These are phyloP conservation scores for Bambusicola thoracicus DNA, from an alignment of 2,113 vertebrate genomes.

Conservation along the genomic window DNA sequence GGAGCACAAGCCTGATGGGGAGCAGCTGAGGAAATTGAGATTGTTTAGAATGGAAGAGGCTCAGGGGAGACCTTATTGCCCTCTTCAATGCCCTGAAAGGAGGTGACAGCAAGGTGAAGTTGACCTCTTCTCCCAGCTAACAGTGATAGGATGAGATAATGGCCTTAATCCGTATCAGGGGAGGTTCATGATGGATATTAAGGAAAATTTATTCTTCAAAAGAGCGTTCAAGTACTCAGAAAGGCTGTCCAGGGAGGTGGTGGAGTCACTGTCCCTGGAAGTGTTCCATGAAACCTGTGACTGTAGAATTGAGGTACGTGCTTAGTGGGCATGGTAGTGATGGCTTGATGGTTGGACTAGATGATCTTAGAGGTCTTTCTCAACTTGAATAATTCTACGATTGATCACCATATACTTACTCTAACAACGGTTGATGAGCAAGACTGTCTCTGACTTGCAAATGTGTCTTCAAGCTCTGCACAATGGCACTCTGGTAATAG, in stretches of 20 bases:
- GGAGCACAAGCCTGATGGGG: background rate
- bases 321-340: background rate
- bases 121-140: no score
- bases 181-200: background rate
- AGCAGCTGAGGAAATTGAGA: background rate
- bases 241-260: background rate
- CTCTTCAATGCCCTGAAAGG: background rate
- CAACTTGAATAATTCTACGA: background rate
- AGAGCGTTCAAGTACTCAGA: background rate
- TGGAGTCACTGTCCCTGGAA: background rate
- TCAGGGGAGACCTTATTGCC: background rate
- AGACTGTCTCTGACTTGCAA: constrained; percentile 86
- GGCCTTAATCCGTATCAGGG: background rate
- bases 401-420: constrained; percentile 82
- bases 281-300: background rate
- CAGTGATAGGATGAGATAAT: background rate
- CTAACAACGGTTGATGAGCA: constrained; percentile 90
- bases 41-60: background rate
- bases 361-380: background rate
- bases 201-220: background rate
- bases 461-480: constrained; percentile 91
- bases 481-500: constrained; percentile 90
- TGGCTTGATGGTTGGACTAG: background rate
- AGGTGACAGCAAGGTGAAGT: no score
- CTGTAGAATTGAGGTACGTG: background rate